Conservation (phyloP, 1,140 invertebrate species). For the Papilio helenus region DNA sequence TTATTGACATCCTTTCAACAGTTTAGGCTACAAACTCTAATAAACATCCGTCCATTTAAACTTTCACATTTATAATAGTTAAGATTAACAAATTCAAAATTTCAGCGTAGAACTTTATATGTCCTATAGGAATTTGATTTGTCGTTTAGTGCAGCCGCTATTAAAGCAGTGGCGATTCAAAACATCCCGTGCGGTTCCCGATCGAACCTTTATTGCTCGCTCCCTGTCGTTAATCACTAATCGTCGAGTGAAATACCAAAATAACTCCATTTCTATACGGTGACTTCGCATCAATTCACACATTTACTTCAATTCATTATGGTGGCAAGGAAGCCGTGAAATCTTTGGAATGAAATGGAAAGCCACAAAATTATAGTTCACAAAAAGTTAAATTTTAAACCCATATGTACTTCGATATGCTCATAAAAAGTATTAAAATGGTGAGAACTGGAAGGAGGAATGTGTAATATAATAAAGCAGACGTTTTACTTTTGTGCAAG, state of each 20-base stretch:
- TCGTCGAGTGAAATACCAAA: slow-evolving; percentile 76
- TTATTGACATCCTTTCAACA: too few relatives aligned
- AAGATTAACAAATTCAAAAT: slow-evolving; percentile 8
- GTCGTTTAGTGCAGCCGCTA: slow-evolving; percentile 71
- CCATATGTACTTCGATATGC: too few relatives aligned
- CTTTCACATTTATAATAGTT: too few relatives aligned
- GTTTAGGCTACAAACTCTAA: too few relatives aligned
- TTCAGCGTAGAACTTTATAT: slow-evolving; percentile 31
- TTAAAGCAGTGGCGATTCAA: slow-evolving; percentile 77
- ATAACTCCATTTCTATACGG: slow-evolving; percentile 61
- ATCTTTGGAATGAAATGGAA: not conserved
- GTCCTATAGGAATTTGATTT: slow-evolving; percentile 71
- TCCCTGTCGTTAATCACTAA: slow-evolving; percentile 76
- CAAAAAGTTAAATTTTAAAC: too few relatives aligned
- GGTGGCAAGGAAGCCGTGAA: not conserved
- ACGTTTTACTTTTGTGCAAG: slow-evolving; percentile 20
- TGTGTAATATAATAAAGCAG: slow-evolving; percentile 3
- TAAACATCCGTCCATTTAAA: too few relatives aligned
- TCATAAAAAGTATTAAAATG: not conserved
- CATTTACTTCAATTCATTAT: not conserved
- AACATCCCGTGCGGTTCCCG: slow-evolving; percentile 75
- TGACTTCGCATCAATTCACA: not conserved
- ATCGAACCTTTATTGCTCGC: slow-evolving; percentile 67
- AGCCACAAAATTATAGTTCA: not conserved
- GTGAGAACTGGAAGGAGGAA: not conserved